Evolutionary conservation across 2,113 vertebrate genomes (phyloP).

Genomic region (Steatornis caripensis): DNA sequence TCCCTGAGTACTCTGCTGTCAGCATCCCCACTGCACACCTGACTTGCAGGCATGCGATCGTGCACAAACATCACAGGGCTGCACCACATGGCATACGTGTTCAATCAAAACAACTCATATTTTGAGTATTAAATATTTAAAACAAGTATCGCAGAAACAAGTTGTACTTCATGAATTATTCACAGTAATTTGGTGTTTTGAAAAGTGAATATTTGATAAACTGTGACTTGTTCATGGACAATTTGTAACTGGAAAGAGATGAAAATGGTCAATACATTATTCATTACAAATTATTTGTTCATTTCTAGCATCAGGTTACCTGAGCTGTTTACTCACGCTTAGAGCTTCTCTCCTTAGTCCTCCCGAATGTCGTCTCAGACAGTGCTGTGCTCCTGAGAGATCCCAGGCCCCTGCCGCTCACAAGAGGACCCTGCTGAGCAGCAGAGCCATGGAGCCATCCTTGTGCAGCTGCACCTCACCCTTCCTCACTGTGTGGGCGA

Average conservation of each 20-base stretch:
- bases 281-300: neutral
- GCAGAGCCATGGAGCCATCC: rapidly evolving
- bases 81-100: neutral
- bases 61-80: rapidly evolving
- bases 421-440: rapidly evolving
- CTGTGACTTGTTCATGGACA: neutral
- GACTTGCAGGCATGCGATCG: rapidly evolving
- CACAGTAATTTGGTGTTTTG: neutral
- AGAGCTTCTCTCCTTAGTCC: neutral
- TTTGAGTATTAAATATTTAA: neutral
- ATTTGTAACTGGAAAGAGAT: neutral
- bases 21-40: neutral
- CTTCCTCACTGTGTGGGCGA: rapidly evolving
- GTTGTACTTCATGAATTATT: neutral
- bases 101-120: neutral
- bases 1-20: rapidly evolving
- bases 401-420: rapidly evolving
- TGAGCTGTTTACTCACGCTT: neutral
- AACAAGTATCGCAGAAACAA: neutral
- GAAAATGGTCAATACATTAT: neutral
- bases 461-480: rapidly evolving
- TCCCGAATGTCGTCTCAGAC: rapidly evolving
- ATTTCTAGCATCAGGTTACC: neutral
- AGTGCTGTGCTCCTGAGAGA: rapidly evolving
- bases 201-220: neutral